Conservation (phyloP, 2,888 invertebrate species). For the Prenolepis imparis region DNA sequence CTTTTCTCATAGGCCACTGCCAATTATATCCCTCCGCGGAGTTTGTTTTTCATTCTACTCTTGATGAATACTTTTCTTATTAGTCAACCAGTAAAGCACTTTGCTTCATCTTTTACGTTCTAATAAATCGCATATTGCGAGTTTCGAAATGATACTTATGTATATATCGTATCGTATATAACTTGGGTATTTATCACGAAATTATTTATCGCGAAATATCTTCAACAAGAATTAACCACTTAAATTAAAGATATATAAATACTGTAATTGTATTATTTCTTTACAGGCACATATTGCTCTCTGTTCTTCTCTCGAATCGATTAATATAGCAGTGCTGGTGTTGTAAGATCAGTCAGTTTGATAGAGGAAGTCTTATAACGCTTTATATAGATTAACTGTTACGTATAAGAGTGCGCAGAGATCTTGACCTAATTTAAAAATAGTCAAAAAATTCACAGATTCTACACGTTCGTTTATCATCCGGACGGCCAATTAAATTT, state of each 20-base stretch:
- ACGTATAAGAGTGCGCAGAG: slow-evolving; percentile 62
- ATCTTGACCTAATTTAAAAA: slow-evolving; percentile 78
- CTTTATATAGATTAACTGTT: slow-evolving; percentile 78
- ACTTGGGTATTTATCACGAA: not conserved
- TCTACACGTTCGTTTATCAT: slow-evolving; percentile 18
- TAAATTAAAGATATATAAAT: slow-evolving; percentile 15
- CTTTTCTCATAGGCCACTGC: slow-evolving; percentile 9
- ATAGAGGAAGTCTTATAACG: slow-evolving; percentile 80
- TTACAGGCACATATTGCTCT: not conserved
- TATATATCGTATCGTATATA: not conserved
- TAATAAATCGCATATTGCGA: not conserved
- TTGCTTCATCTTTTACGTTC: not conserved
- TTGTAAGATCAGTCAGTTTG: slow-evolving; percentile 78
- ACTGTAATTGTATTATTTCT: not conserved
- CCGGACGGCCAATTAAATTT: not conserved
- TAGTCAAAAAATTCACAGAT: slow-evolving; percentile 58
- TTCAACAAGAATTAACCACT: not conserved
- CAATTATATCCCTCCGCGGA: slow-evolving; percentile 10
- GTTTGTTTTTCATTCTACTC: slow-evolving; percentile 7
- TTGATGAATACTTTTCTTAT: slow-evolving; percentile 25
- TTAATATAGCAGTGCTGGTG: slow-evolving; percentile 53
- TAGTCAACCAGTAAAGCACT: slow-evolving; percentile 11
- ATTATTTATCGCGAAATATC: not conserved
- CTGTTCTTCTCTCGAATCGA: slow-evolving; percentile 16
- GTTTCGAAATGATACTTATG: not conserved